These are phyloP conservation scores for Luperina testacea DNA, from an alignment of 2,888 invertebrate species.

Conservation along the genomic window DNA sequence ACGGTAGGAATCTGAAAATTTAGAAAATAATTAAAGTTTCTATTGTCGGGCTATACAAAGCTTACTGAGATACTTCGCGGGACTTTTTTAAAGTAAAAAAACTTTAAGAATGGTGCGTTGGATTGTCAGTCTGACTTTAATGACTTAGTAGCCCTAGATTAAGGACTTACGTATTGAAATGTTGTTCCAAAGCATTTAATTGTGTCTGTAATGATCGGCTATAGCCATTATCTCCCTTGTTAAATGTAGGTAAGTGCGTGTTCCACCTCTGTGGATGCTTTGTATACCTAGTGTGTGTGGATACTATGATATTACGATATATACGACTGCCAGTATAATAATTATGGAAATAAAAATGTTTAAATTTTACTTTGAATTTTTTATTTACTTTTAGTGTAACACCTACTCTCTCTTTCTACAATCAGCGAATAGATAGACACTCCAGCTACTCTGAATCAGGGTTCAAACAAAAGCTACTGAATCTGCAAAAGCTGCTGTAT, in stretches of 20 bases:
- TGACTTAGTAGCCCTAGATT: constrained; percentile 50
- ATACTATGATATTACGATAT: constrained; percentile 61
- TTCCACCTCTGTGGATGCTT: constrained; percentile 49
- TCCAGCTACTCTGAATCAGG: too few relatives aligned
- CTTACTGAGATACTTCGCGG: constrained; percentile 21
- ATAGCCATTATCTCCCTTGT: constrained; percentile 68
- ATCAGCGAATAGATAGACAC: too few relatives aligned
- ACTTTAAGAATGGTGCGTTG: constrained; percentile 13
- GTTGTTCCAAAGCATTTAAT: constrained; percentile 82
- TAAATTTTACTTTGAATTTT: constrained; percentile 48
- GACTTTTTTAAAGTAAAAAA: constrained; percentile 5
- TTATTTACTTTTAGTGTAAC: neutral
- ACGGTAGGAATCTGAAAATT: constrained; percentile 55
- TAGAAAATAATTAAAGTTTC: constrained; percentile 49
- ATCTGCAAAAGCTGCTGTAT: too few relatives aligned
- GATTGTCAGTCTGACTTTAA: constrained; percentile 36
- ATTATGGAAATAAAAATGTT: constrained; percentile 62
- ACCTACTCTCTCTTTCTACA: too few relatives aligned
- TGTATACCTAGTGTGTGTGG: constrained; percentile 55
- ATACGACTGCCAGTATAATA: constrained; percentile 72
- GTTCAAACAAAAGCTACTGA: too few relatives aligned
- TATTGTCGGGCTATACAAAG: constrained; percentile 40
- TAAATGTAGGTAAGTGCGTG: constrained; percentile 57
- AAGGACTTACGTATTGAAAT: constrained; percentile 54
- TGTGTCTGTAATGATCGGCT: constrained; percentile 50